Evolutionary conservation across 2,888 invertebrate species (phyloP), one percentile per base, ranked within the genome.

Genomic region (Seladonia tumulorum): DNA sequence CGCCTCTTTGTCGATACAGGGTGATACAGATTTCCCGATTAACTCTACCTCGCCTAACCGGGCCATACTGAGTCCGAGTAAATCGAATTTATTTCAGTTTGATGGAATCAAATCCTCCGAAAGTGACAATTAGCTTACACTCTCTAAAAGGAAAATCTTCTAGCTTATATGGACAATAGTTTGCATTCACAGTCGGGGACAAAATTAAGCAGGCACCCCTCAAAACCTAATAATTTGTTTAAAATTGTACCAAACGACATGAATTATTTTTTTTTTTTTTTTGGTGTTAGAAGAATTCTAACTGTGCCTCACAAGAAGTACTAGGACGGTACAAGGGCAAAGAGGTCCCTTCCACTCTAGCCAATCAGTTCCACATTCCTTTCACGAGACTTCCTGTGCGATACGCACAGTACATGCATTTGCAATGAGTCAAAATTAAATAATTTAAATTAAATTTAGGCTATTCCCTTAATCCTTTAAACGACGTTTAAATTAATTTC

Each of bases 1-100:
- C 80, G 70, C 35, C 79, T 85, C 82, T 85, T 77, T 86, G 79
- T 82, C 82, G 49, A 86, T 78, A 45, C 68, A 63, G 35, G 63
- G 7, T 74, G 14, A 1, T 5, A 16, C 29, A 35, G 29, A 25
- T 53, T 25, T 63, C 45, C 45, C 8, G 25, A 39, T 60, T 42
- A 70, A 22, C n/a, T 35, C 35, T 35, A 39, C 35, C 4, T 16
- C 16, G 0, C 29, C 29, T 63, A 29, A 29, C 29, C n/a, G 4
- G n/a, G 49, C 49, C 63, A 29, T 3, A 16, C n/a, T 63, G 7
- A 63, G 7, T 7, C 16, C 63, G 29, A 29, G 16, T 18, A 7
- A 29, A 18, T 63, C 29, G 63, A 18, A 29, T 63, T 29, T 7
- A 29, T 29, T 18, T 63, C 29, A 63, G 29, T 63, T 63, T 18